Evolutionary conservation across 2,797 vertebrate genomes (phyloP), one percentile per base, ranked within the genome.

Genomic region (Lophius americanus): DNA sequence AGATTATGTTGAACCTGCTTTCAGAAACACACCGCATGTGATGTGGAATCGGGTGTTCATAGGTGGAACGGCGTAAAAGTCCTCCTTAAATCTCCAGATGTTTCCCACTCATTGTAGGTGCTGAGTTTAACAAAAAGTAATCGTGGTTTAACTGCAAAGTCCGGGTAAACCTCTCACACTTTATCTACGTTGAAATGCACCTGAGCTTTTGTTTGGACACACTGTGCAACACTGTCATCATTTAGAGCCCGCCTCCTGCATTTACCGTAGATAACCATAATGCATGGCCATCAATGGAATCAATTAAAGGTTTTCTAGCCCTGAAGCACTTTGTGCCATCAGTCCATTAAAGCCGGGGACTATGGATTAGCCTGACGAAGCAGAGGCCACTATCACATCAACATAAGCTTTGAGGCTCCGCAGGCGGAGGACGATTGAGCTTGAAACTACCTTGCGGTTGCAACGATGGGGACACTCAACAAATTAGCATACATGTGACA

Each of bases 341-440:
- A 79, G 79, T 84, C 85, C 81, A 86, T 90, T 88, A 86, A 81
- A 84, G 71, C 68, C 36, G 44, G 58, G 57, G 56, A 85, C 76
- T 82, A 89, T 89, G 74, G 90, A 91, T 90, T 88, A 78, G 73
- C 76, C 39, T 2, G 48, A 67, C 51, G 62, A 57, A 80, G 68
- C 43, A 36, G 59, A 72, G 48, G 55, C 60, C 32, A 53, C 37
- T 49, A 44, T 76, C 77, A 76, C 67, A 68, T 75, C 71, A 77
- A 82, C 73, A 81, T 10, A 43, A 73, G 66, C 73, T 84, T 57
- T 63, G 64, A 73, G 78, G 32, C 49, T 51, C 52, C 9, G 46
- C 39, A 56, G 52, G 9, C 50, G 5, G 44, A 23, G 49, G 65
- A 66, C 32, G 64, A 75, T 9, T 49, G 44, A 79, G 60, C 43